A percentile compares a stretch with the other conserved stretches of the same genome.
These are phyloP conservation scores for Suricata suricatta DNA, from an alignment of 2,113 vertebrate genomes.

Conservation along the genomic window DNA sequence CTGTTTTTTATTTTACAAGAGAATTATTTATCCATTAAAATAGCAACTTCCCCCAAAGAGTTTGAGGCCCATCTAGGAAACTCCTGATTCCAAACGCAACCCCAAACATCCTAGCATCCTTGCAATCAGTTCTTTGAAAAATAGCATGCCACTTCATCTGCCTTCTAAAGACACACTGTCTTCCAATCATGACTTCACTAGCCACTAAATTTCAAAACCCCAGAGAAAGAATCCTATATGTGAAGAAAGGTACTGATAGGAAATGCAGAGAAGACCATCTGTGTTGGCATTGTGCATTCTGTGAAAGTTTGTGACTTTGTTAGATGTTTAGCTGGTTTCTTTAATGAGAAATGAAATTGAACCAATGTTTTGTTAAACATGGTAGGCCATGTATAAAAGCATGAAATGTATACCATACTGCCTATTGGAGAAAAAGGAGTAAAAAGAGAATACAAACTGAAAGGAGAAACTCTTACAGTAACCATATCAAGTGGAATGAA, in stretches of 20 bases:
- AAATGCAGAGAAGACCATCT: background rate
- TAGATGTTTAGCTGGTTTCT: background rate
- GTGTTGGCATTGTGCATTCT: background rate
- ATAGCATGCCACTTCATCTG: background rate
- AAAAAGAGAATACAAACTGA: background rate
- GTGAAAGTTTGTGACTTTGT: background rate
- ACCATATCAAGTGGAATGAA: background rate
- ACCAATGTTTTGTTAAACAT: conserved; percentile 11
- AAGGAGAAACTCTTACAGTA: background rate
- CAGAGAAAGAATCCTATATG: background rate
- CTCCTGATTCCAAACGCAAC: conserved; percentile 27
- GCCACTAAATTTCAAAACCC: conserved; percentile 8
- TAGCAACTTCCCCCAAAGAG: conserved; percentile 63
- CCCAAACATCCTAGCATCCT: conserved; percentile 5
- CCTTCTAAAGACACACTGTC: background rate
- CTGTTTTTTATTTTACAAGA: conserved; percentile 74
- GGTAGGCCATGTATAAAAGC: background rate
- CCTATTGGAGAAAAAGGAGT: background rate
- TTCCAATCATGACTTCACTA: background rate
- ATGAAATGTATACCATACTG: background rate
- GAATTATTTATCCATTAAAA: conserved; percentile 69
- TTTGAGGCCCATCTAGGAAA: conserved; percentile 44
- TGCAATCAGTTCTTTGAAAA: background rate
- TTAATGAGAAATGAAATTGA: conserved; percentile 43
- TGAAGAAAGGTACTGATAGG: background rate